A percentile compares a stretch with the other conserved stretches of the same genome.
Conservation (phyloP, 2,113 vertebrate species). For the Holacanthus passer region DNA sequence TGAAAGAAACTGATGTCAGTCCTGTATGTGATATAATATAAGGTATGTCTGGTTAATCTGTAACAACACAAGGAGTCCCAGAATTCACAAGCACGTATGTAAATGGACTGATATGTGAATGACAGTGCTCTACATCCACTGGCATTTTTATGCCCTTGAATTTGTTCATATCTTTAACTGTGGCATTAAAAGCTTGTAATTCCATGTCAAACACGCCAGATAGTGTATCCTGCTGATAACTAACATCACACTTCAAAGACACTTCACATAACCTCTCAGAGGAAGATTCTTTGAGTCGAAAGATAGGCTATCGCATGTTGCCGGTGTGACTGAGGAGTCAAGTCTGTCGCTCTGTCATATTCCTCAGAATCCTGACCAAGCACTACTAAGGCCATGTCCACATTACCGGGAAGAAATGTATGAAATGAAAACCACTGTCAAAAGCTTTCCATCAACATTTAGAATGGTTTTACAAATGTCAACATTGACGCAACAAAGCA, state of each 20-base stretch:
- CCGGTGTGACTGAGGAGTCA: constrained; percentile 34
- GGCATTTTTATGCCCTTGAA: not conserved
- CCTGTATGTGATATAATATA: too few species aligned
- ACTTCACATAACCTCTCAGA: constrained; percentile 41
- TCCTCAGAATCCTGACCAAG: constrained; percentile 54
- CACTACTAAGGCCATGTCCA: constrained; percentile 17
- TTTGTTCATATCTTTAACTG: constrained; percentile 13
- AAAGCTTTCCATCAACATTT: not conserved
- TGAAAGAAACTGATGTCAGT: not conserved
- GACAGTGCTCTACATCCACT: not conserved
- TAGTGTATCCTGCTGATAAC: constrained; percentile 48
- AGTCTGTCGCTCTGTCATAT: constrained; percentile 26
- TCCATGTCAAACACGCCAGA: constrained; percentile 47
- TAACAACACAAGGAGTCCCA: not conserved
- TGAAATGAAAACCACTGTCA: not conserved
- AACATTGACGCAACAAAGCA: not conserved
- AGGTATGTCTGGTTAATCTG: not conserved
- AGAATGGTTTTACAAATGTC: not conserved
- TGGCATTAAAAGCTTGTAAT: constrained; percentile 37
- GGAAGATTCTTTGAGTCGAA: constrained; percentile 7
- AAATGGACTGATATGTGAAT: not conserved
- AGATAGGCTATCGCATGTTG: constrained; percentile 48
- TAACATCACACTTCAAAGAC: constrained; percentile 51
- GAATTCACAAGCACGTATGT: not conserved
- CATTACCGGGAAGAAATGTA: not conserved